Evolutionary conservation across 2,888 invertebrate species (phyloP).

Genomic region (Resseliella maxima): DNA sequence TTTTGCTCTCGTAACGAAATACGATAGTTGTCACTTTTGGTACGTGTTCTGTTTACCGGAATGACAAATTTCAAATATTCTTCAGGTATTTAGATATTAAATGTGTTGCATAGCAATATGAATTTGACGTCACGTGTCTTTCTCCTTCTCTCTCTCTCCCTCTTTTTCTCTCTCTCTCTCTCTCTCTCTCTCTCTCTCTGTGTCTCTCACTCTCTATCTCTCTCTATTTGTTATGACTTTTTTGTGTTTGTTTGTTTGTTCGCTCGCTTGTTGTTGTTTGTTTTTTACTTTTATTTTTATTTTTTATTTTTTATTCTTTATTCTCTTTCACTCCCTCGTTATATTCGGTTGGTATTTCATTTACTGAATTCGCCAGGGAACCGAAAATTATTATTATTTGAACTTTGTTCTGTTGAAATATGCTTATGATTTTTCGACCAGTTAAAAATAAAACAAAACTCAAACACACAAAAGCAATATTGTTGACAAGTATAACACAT

Average conservation of each 20-base stretch:
- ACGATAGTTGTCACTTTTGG: slow-evolving; percentile 32
- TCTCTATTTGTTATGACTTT: not conserved
- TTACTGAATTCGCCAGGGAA: not conserved
- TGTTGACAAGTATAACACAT: slow-evolving; percentile 44
- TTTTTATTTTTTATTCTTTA: too few relatives aligned
- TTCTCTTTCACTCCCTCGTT: not conserved
- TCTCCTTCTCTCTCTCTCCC: too few relatives aligned
- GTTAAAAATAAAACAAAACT: not conserved
- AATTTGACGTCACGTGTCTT: slow-evolving; percentile 32
- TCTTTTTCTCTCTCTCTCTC: too few relatives aligned
- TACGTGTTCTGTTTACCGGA: slow-evolving; percentile 31
- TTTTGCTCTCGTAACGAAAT: not conserved
- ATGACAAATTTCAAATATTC: slow-evolving; percentile 48
- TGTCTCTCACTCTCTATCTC: too few relatives aligned
- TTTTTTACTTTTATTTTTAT: too few relatives aligned
- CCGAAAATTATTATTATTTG: slow-evolving; percentile 14
- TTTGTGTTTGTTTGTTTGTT: not conserved
- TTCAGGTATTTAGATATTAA: slow-evolving; percentile 51
- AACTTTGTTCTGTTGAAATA: slow-evolving; percentile 41
- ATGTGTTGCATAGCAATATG: slow-evolving; percentile 5
- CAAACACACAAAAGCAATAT: slow-evolving; percentile 21
- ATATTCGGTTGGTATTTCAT: slow-evolving; percentile 18
- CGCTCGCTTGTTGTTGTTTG: too few relatives aligned
- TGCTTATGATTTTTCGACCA: slow-evolving; percentile 13
- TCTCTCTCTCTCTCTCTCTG: too few relatives aligned